Evolutionary conservation across 2,113 vertebrate species (phyloP).

Genomic region (Conger conger): DNA sequence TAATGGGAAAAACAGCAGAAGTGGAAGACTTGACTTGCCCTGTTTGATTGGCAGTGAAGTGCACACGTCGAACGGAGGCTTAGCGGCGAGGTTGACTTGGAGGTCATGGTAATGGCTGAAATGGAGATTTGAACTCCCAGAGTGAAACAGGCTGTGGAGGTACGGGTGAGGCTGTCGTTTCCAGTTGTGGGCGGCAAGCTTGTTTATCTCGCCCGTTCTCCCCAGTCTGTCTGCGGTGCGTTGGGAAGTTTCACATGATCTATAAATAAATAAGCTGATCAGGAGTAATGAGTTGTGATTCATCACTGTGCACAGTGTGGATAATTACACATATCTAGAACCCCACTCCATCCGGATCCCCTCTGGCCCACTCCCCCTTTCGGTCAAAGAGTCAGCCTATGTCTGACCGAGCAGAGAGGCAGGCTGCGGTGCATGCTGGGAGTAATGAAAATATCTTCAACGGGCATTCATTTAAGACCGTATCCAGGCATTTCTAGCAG

Average conservation of each 20-base stretch:
- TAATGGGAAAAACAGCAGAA: neutral
- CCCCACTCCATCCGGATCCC: neutral
- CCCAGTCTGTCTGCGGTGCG: slow-evolving; percentile 16
- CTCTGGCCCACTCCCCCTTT: neutral
- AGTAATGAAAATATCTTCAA: slow-evolving; percentile 36
- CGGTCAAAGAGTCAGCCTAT: slow-evolving; percentile 23
- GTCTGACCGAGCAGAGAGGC: slow-evolving; percentile 33
- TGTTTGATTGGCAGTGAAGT: neutral
- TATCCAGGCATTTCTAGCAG: neutral
- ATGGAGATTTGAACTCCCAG: neutral
- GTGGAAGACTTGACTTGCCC: neutral
- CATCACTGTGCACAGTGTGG: slow-evolving; percentile 38
- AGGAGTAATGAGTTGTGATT: slow-evolving; percentile 53
- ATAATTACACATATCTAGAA: slow-evolving; percentile 47
- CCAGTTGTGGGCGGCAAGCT: neutral
- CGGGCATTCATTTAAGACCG: slow-evolving; percentile 27
- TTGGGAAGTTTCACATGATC: slow-evolving; percentile 49
- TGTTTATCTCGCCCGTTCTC: neutral
- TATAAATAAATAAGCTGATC: slow-evolving; percentile 56
- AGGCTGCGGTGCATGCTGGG: slow-evolving; percentile 24
- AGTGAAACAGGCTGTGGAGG: neutral
- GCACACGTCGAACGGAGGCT: neutral
- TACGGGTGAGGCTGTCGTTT: neutral
- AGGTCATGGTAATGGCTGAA: neutral
- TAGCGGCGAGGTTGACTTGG: neutral